Conservation (phyloP, 1,140 invertebrate species). For the Drosophila ananassae region DNA sequence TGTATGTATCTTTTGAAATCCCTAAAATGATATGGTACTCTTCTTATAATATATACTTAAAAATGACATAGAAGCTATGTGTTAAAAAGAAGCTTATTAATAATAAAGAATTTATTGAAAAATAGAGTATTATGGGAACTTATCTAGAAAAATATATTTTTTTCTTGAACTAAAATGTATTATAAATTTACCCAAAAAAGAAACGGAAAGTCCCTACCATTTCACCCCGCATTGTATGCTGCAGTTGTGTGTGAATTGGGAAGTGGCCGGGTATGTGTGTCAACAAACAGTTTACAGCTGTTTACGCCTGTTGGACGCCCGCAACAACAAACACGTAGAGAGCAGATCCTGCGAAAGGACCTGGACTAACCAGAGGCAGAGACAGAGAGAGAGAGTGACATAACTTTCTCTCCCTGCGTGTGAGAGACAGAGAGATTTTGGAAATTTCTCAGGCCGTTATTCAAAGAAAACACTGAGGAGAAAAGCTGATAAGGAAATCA, state of each 20-base stretch:
- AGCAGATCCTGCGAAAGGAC: neutral
- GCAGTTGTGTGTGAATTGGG: conserved; percentile 2
- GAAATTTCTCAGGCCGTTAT: conserved; percentile 11
- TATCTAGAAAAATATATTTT: no score
- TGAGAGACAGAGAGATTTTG: conserved; percentile 11
- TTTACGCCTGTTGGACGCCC: conserved; percentile 74
- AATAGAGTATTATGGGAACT: no score
- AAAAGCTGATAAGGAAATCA: conserved; percentile 46
- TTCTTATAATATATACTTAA: no score
- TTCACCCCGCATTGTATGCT: neutral
- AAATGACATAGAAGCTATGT: no score
- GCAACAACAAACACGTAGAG: conserved; percentile 15
- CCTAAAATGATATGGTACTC: no score
- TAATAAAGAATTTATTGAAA: no score
- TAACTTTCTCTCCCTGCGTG: neutral
- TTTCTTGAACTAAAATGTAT: no score
- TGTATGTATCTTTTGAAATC: no score
- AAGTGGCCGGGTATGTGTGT: conserved; percentile 30
- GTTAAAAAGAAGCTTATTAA: no score
- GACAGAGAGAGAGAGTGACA: neutral
- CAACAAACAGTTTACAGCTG: conserved; percentile 75
- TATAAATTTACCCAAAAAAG: neutral
- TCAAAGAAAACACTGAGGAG: neutral
- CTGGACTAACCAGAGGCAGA: neutral
- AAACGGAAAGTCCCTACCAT: neutral